Conservation (phyloP, 2,888 invertebrate genomes). For the Scotopteryx bipunctaria region DNA sequence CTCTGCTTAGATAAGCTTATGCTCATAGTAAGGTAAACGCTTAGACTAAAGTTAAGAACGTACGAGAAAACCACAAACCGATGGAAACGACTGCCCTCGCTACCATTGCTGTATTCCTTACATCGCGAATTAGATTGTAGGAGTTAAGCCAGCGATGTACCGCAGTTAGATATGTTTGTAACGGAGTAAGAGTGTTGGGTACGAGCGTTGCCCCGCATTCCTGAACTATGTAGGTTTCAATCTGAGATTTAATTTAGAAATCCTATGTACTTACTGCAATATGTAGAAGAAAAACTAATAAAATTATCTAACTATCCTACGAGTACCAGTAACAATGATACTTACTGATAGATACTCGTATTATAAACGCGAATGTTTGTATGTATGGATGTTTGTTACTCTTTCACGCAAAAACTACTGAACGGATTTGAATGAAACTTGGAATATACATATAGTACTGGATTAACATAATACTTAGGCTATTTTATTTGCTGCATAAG, state of each 20-base stretch:
- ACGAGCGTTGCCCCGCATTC: conserved; percentile 50
- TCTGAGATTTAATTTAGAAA: conserved; percentile 43
- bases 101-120: conserved; percentile 31
- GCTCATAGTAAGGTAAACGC: conserved; percentile 46
- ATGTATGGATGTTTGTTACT: no score
- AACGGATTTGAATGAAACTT: no score
- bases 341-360: no score
- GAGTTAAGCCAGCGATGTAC: conserved; percentile 33
- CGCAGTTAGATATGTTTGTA: conserved; percentile 10
- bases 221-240: conserved; percentile 36
- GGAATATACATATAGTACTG: no score
- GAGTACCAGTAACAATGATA: no score
- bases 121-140: background rate
- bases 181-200: conserved; percentile 35
- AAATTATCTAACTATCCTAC: no score
- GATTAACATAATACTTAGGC: no score
- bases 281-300: no score
- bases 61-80: conserved; percentile 24
- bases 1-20: conserved; percentile 47
- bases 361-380: no score
- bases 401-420: no score
- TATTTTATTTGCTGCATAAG: no score
- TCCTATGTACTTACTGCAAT: conserved; percentile 6
- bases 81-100: conserved; percentile 1
- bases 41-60: no score